phyloP scores from a whole-genome alignment of 1,140 invertebrate species.

The Drosophila azteca region DNA sequence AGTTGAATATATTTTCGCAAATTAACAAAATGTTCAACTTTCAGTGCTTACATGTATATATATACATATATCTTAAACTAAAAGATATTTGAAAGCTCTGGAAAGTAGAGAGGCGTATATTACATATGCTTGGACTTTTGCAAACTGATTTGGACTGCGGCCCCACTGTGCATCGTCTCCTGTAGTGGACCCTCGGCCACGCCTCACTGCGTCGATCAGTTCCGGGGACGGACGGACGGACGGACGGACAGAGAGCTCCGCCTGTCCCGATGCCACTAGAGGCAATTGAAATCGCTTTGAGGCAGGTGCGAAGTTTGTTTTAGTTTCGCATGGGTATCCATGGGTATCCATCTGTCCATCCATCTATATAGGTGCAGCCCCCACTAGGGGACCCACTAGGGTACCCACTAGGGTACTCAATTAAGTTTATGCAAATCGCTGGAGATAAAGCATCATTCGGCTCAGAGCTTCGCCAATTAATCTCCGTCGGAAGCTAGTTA shows the following conservation, averaged over 20 bases:
- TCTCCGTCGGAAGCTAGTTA: conserved; percentile 20
- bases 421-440: conserved; percentile 32
- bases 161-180: no score
- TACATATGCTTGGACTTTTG: no score
- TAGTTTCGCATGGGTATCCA: conserved; percentile 6
- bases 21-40: no score
- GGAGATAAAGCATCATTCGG: background rate
- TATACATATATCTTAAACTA: no score
- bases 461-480: conserved; percentile 15
- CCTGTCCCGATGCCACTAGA: background rate
- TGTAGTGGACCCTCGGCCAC: background rate
- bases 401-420: background rate
- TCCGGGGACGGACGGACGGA: conserved; percentile 34
- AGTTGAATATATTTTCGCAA: no score
- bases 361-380: background rate
- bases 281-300: no score
- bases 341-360: no score
- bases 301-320: background rate
- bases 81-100: no score
- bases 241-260: background rate
- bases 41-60: no score
- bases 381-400: no score
- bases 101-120: no score
- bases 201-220: conserved; percentile 39
- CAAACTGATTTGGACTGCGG: no score